Conservation (phyloP, 2,797 vertebrate genomes). For the Staurois parvus region DNA sequence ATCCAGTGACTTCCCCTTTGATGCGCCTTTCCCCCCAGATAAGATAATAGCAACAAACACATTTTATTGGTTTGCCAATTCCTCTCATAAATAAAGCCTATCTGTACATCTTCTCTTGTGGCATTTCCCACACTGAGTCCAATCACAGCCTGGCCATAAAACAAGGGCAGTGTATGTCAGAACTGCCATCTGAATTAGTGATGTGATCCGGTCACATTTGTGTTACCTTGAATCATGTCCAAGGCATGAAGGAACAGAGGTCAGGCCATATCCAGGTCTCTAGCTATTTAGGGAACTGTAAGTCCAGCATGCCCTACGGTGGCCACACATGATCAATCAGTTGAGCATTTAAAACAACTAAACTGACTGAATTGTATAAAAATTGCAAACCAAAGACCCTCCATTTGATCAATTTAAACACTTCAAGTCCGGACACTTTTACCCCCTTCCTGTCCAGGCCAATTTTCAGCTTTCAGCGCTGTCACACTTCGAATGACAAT, state of each 20-base stretch:
- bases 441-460: too few relatives aligned
- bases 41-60: slow-evolving; percentile 1
- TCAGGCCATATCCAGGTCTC: too few relatives aligned
- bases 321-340: too few relatives aligned
- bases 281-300: too few relatives aligned
- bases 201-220: neutral
- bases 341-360: too few relatives aligned
- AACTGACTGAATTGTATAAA: too few relatives aligned
- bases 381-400: too few relatives aligned
- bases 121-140: slow-evolving; percentile 23
- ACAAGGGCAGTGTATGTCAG: neutral
- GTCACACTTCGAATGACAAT: too few relatives aligned
- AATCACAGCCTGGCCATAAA: neutral
- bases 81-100: slow-evolving; percentile 10
- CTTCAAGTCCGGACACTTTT: too few relatives aligned
- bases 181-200: neutral
- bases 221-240: slow-evolving; percentile 2
- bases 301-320: too few relatives aligned
- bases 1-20: neutral
- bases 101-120: neutral
- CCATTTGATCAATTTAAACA: too few relatives aligned
- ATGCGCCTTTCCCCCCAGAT: slow-evolving; percentile 14
- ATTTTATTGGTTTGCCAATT: slow-evolving; percentile 1
- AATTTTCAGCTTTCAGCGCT: too few relatives aligned
- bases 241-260: neutral